phyloP scores from a whole-genome alignment of 2,113 vertebrate species.

The Etheostoma cragini region DNA sequence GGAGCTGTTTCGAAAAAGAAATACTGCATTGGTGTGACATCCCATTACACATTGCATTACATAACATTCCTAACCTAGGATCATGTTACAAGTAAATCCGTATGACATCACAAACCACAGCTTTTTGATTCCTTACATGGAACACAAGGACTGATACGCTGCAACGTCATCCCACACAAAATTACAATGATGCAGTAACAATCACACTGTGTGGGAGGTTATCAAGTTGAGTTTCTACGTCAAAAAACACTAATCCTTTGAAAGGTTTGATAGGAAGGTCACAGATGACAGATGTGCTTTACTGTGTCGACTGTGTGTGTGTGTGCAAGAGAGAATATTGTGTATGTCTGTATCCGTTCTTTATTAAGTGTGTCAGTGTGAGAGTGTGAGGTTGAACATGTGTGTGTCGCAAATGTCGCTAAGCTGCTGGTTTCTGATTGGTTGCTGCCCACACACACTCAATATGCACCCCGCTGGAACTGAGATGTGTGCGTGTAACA shows the following conservation, averaged over 20 bases:
- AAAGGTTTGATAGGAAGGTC: conserved; percentile 45
- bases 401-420: conserved; percentile 66
- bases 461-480: conserved; percentile 52
- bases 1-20: background rate
- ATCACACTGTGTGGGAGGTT: background rate
- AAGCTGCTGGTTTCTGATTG: conserved; percentile 72
- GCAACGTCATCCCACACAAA: background rate
- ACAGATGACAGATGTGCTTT: conserved; percentile 62
- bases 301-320: background rate
- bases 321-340: conserved; percentile 25
- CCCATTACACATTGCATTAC: conserved; percentile 32
- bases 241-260: conserved; percentile 49
- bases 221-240: conserved; percentile 24
- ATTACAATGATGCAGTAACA: conserved; percentile 2
- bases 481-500: conserved; percentile 23
- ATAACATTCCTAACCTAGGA: conserved; percentile 36
- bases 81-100: conserved; percentile 16
- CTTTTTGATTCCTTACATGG: background rate
- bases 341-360: conserved; percentile 43
- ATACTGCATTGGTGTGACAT: background rate
- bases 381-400: conserved; percentile 54
- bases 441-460: conserved; percentile 63
- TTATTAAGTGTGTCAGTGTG: conserved; percentile 53
- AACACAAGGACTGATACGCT: background rate
- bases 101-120: conserved; percentile 9